These are phyloP conservation scores for Champsocephalus gunnari DNA, from an alignment of 2,797 vertebrate genomes.

Conservation along the genomic window DNA sequence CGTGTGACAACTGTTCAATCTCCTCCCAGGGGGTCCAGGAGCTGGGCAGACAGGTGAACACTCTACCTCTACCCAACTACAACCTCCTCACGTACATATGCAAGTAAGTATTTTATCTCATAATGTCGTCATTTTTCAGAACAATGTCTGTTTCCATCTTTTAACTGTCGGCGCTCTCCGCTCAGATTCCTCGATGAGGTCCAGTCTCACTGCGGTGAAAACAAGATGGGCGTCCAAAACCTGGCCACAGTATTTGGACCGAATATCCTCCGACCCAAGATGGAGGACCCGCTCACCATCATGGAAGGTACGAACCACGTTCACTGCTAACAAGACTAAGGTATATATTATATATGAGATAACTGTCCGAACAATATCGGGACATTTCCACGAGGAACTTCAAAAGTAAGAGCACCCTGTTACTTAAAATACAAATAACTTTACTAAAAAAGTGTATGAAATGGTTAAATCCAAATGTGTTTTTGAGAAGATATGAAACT, in stretches of 20 bases:
- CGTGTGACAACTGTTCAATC: background rate
- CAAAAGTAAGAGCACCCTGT: no score
- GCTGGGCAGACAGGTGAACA: constrained; percentile 90
- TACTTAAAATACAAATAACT: no score
- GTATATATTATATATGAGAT: no score
- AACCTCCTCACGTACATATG: constrained; percentile 98
- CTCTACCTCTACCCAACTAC: constrained; percentile 94
- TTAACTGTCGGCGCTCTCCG: constrained; percentile 7
- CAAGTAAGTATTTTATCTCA: constrained; percentile 86
- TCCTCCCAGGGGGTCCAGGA: constrained; percentile 91
- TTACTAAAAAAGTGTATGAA: no score
- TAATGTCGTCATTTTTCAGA: background rate
- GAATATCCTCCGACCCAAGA: constrained; percentile 94
- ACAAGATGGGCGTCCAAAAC: constrained; percentile 99
- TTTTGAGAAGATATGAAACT: no score
- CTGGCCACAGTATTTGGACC: constrained; percentile 97
- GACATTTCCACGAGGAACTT: no score
- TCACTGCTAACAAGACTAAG: background rate
- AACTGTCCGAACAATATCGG: no score
- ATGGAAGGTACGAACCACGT: constrained; percentile 90
- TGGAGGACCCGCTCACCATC: constrained; percentile 94
- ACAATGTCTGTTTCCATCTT: background rate
- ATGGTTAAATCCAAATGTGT: no score
- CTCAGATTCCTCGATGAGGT: constrained; percentile 96
- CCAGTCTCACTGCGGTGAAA: constrained; percentile 91